Base-by-base conservation (phyloP, 2,888 invertebrate genomes). In the Acronicta psi region DNA sequence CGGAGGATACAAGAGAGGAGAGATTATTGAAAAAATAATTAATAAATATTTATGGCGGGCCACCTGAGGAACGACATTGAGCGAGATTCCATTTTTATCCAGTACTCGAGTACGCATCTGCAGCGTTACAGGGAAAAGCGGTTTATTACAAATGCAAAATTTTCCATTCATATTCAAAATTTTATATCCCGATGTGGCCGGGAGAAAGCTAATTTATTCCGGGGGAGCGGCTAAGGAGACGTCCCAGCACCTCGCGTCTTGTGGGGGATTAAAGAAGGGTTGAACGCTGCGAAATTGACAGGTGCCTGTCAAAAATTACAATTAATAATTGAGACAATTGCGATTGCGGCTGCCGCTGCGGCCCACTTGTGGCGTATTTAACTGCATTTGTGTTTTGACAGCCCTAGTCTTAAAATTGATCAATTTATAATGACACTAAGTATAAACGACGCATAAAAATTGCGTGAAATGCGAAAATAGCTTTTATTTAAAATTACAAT, bases 141-240 rank as follows among this genome's bases (percentile, higher is more conserved):
- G 95, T 96, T 96, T 96, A 96, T 97, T 96, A 96, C 95, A 95
- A 95, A 97, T 97, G 96, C 96, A 96, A 97, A 97, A 96, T 96
- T 96, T 95, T 95, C 96, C 96, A 97, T 97, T 97, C 97, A 97
- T 97, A 97, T 97, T 97, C 97, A 96, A 97, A 97, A 97, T 97
- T 97, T 97, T 96, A 96, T 96, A 96, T 96, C 96, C 96, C 95
- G 88, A 95, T 95, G 95, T 95, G 94, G 92, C 88, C 88, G 91
- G 94, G 95, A 95, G 94, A 95, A 93, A 95, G 95, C 96, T 96
- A 96, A 96, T 96, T 96, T 96, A 96, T 96, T 96, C 96, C 88
- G 91, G 79, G 92, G 93, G 92, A 89, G 91, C 90, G 85, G 89
- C 87, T 84, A 88, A 91, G 91, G 89, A 91, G 91, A 84, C 88